A percentile compares a stretch with the other conserved stretches of the same genome.
These are phyloP conservation scores for Pecten maximus DNA, from an alignment of 2,888 invertebrate species.

Conservation along the genomic window DNA sequence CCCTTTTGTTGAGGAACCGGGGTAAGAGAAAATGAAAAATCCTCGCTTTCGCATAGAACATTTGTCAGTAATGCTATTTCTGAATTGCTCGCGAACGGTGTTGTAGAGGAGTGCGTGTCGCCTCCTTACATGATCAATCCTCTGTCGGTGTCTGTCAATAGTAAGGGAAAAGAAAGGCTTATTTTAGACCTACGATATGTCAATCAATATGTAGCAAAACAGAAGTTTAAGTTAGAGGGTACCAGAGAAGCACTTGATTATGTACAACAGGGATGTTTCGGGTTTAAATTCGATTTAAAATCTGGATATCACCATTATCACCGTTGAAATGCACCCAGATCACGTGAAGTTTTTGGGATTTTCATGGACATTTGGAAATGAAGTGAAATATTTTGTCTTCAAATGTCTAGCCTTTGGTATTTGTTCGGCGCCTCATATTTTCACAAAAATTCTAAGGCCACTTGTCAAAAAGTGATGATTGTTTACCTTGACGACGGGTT, in stretches of 20 bases:
- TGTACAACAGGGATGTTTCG: slow-evolving; percentile 41
- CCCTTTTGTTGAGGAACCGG: slow-evolving; percentile 20
- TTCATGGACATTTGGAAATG: slow-evolving; percentile 27
- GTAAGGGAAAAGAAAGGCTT: slow-evolving; percentile 38
- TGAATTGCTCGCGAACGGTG: slow-evolving; percentile 23
- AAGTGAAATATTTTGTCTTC: slow-evolving; percentile 18
- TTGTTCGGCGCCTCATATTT: background rate
- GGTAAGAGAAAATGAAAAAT: no score
- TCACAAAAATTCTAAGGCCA: background rate
- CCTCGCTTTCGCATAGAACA: background rate
- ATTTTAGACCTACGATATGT: slow-evolving; percentile 55
- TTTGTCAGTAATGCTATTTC: slow-evolving; percentile 39
- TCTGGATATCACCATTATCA: slow-evolving; percentile 54
- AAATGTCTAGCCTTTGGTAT: background rate
- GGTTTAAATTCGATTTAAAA: slow-evolving; percentile 55
- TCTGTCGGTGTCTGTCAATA: slow-evolving; percentile 47
- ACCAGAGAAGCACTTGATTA: slow-evolving; percentile 40
- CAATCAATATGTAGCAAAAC: slow-evolving; percentile 48
- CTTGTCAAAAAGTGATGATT: background rate
- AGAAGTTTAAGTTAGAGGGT: slow-evolving; percentile 53
- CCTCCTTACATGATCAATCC: slow-evolving; percentile 48
- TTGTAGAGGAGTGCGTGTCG: slow-evolving; percentile 7
- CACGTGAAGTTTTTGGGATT: slow-evolving; percentile 54
- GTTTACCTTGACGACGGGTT: slow-evolving; percentile 3
- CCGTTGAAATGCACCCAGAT: slow-evolving; percentile 51